These are phyloP conservation scores for Scophthalmus maximus DNA, from an alignment of 2,113 vertebrate species.

Conservation along the genomic window DNA sequence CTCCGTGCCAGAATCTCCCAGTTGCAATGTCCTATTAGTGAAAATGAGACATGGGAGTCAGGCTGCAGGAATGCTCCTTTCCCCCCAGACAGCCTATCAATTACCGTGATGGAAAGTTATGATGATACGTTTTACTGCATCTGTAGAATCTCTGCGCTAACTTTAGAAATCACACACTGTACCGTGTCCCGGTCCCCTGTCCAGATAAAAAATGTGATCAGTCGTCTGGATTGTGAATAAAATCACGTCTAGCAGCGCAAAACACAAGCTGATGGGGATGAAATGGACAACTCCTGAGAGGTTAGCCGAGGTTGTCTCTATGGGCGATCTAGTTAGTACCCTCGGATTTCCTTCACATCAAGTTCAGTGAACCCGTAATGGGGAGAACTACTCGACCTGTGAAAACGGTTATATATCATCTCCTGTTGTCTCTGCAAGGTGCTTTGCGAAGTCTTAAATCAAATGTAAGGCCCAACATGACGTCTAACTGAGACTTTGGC, in stretches of 20 bases:
- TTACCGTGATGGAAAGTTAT: conserved; percentile 70
- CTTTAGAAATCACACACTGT: conserved; percentile 50
- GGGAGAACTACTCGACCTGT: background rate
- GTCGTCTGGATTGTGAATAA: conserved; percentile 17
- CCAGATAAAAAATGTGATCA: conserved; percentile 25
- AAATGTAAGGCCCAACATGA: background rate
- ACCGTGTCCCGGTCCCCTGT: conserved; percentile 22
- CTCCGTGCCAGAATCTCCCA: conserved; percentile 35
- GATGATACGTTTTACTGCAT: conserved; percentile 60
- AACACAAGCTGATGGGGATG: background rate
- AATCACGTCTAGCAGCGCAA: background rate
- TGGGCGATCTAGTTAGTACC: background rate
- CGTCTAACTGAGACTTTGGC: background rate
- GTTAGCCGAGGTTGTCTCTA: background rate
- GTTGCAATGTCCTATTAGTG: conserved; percentile 58
- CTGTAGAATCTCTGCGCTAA: conserved; percentile 50
- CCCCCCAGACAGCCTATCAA: conserved; percentile 66
- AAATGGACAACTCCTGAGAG: background rate
- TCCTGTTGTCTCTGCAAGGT: too few relatives aligned
- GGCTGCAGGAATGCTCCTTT: conserved; percentile 64
- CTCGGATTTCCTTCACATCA: background rate
- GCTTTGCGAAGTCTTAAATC: too few relatives aligned
- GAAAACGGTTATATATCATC: background rate
- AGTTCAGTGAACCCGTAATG: background rate
- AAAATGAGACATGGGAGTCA: conserved; percentile 68